A percentile compares a stretch with the other conserved stretches of the same genome.
phyloP scores from a whole-genome alignment of 1,140 invertebrate genomes.

The Mycetomoellerius zeteki region DNA sequence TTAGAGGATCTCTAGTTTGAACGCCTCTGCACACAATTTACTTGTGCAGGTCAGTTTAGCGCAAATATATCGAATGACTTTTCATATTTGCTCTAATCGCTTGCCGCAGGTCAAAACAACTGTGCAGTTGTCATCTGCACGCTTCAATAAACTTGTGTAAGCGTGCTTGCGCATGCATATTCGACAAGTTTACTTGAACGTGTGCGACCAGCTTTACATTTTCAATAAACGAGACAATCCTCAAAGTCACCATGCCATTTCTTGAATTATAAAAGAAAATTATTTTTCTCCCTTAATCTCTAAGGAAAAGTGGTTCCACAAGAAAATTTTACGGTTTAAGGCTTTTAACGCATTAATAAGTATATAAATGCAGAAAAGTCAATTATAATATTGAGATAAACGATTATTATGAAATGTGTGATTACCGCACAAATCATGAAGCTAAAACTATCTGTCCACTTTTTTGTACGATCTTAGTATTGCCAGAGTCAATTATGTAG shows the following conservation, averaged over 20 bases:
- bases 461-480: constrained; percentile 38
- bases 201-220: background rate
- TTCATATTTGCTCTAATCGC: too few species aligned
- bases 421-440: constrained; percentile 19
- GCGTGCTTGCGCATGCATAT: too few species aligned
- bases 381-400: constrained; percentile 39
- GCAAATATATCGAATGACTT: too few species aligned
- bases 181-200: too few species aligned
- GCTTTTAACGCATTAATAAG: constrained; percentile 31
- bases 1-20: too few species aligned
- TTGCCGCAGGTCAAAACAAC: too few species aligned
- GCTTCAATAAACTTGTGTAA: too few species aligned
- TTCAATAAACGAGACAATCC: constrained; percentile 10
- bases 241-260: background rate
- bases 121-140: too few species aligned
- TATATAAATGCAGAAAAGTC: constrained; percentile 47
- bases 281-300: constrained; percentile 1
- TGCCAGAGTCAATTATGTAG: constrained; percentile 46
- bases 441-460: constrained; percentile 28
- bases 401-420: constrained; percentile 42
- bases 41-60: too few species aligned
- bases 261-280: constrained; percentile 32
- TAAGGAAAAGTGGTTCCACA: background rate
- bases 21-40: too few species aligned
- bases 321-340: constrained; percentile 32